phyloP scores from a whole-genome alignment of 92 coral and sea anemone genomes.

The Epizoanthus scotinus region DNA sequence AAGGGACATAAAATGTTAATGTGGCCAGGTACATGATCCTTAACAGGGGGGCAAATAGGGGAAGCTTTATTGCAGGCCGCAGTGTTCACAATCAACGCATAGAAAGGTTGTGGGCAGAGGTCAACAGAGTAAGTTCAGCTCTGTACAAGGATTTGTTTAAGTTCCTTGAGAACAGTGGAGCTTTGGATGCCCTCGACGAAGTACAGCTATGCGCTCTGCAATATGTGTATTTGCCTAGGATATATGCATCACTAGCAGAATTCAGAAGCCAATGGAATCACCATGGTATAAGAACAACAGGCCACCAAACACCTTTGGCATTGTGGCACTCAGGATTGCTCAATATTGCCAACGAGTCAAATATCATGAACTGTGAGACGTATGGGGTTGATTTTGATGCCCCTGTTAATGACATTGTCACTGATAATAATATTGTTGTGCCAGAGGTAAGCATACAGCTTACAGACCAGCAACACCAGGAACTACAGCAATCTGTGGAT shows the following conservation, averaged over 20 bases:
- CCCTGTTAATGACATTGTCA: conserved; percentile 43
- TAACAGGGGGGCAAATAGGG: conserved; percentile 55
- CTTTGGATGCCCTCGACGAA: conserved; percentile 42
- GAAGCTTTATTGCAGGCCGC: conserved; percentile 63
- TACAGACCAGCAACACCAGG: conserved; percentile 53
- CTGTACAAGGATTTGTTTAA: conserved; percentile 44
- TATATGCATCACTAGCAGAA: conserved; percentile 57
- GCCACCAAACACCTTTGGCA: conserved; percentile 55
- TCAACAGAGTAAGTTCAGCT: conserved; percentile 44
- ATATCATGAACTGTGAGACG: conserved; percentile 46
- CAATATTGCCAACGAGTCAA: conserved; percentile 44
- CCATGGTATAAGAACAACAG: conserved; percentile 55
- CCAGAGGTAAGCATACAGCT: conserved; percentile 56
- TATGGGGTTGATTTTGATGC: conserved; percentile 63
- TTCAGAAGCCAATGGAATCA: conserved; percentile 67
- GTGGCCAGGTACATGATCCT: conserved; percentile 61
- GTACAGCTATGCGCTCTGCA: conserved; percentile 44
- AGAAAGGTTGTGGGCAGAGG: conserved; percentile 67
- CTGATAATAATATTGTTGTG: conserved; percentile 61
- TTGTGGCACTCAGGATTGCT: conserved; percentile 54
- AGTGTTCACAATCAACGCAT: conserved; percentile 61
- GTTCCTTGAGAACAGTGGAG: conserved; percentile 36
- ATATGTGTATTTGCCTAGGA: conserved; percentile 27
- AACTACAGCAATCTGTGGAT: conserved; percentile 41
- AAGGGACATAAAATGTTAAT: conserved; percentile 63